Base-by-base conservation (phyloP, 2,888 invertebrate species). In the Ornithoptera alexandrae region DNA sequence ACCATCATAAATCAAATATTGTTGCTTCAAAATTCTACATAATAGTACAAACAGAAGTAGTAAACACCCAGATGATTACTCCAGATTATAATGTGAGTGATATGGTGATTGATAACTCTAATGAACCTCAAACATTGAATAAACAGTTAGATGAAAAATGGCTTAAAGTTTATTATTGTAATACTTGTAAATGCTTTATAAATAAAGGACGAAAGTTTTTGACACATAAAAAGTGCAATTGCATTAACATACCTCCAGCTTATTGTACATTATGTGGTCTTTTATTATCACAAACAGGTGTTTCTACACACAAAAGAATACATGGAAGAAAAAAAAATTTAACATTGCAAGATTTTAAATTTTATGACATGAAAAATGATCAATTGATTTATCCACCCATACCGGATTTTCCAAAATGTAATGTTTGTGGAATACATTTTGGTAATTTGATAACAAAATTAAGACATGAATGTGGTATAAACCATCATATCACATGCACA, bases 201-300 rank as follows among this genome's bases (percentile, higher is more conserved):
- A 77, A 70, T 63, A 24, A 59, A 42, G 17, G 72, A 18, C 46
- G 46, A 42, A 57, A 56, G 39, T 17, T 69, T 63, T 67, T 72
- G 69, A 42, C 72, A n/a, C 67, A 73, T 53, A 77, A 72, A 58
- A 59, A 73, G 74, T n/a, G 74, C 74, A 65, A 69, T 77, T 50
- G 69, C 89, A 89, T 68, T 60, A 73, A 2, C 72, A 84, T 70
- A 73, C 88, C 74, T 68, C 69, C 18, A 74, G 82, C 65, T 74
- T 71, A 81, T 39, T 89, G 89, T 72, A 78, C 77, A 73, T 69
- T 74, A 65, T 90, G 90, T 78, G 90, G 90, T 4, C 79, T 90
- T 60, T 72, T 81, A 66, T 77, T 87, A 62, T 83, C 86, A 2
- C 64, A 70, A 22, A 79, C 76, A 72, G 71, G 76, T 65, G 76